Evolutionary conservation across 2,888 invertebrate species (phyloP), one percentile per base, ranked within the genome.

Genomic region (Pyrgus malvae): DNA sequence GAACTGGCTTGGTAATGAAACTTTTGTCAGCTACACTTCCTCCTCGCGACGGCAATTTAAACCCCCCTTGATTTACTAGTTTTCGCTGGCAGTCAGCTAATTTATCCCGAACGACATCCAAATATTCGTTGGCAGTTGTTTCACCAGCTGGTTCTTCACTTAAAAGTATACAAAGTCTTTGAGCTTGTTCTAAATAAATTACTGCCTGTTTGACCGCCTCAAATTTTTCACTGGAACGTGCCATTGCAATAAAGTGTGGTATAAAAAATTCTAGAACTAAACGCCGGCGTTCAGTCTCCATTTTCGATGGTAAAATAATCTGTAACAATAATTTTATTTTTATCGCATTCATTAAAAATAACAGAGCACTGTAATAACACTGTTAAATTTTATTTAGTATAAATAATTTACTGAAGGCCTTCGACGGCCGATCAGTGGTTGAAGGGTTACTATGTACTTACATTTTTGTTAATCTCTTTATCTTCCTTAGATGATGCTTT

Each of bases 131-230:
- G 0, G 92, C 93, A 35, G 92, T 88, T 4, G 82, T 79, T 29
- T 91, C 90, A 38, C 92, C 91, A 2, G 90, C 89, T 9, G 91
- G 83, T 55, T 92, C 91, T 53, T 93, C 93, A 55, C 90, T 82
- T 16, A 94, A 76, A 9, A 95, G 82, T 55, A 88, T 91, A 31
- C 93, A 91, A 2, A 96, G 81, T 46, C 94, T 90, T 58, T 92
- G 91, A 0, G 94, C 93, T 68, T 96, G 96, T 56, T 94, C 92
- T 31, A 96, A 80, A 68, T 95, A 95, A 56, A 94, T 91, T 1
- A 91, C 80, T 5, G 94, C 93, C 68, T 94, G 93, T 54, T 90
- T 83, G 14, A 90, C 81, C 0, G 93, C 91, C 8, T 92, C 91
- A 58, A 93, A 93, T 58, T 91, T 90, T 11, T 92, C 91, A 59